A percentile compares a stretch with the other conserved stretches of the same genome.
phyloP scores from a whole-genome alignment of 2,888 invertebrate genomes.

The Acholoe squamosa region DNA sequence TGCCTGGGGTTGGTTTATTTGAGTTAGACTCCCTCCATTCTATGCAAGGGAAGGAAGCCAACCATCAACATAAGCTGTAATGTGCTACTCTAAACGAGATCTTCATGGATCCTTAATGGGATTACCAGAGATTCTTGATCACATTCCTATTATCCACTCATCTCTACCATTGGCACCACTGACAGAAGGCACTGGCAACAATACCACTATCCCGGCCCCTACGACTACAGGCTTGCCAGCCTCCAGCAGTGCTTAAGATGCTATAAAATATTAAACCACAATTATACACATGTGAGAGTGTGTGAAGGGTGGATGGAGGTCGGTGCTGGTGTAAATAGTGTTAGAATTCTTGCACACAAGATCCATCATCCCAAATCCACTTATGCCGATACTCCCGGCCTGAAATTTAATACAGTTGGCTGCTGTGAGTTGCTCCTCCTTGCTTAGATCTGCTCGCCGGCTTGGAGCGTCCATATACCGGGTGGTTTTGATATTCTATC shows the following conservation, averaged over 20 bases:
- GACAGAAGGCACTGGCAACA: too few relatives aligned
- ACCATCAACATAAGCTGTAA: too few relatives aligned
- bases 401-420: conserved; percentile 52
- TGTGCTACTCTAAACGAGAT: too few relatives aligned
- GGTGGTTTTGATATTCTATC: conserved; percentile 8
- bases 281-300: conserved; percentile 8
- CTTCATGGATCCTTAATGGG: too few relatives aligned
- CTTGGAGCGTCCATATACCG: neutral
- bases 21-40: too few relatives aligned
- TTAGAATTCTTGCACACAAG: conserved; percentile 30
- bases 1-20: too few relatives aligned
- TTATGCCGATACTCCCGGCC: conserved; percentile 2
- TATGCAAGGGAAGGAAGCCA: too few relatives aligned
- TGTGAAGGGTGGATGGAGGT: neutral
- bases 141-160: too few relatives aligned
- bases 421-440: neutral
- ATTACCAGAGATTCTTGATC: too few relatives aligned
- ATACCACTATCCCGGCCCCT: too few relatives aligned
- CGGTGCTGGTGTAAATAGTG: conserved; percentile 1
- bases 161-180: too few relatives aligned
- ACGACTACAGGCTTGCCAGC: neutral
- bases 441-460: conserved; percentile 24
- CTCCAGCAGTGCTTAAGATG: neutral
- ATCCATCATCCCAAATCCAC: conserved; percentile 41
- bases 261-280: conserved; percentile 24